Base-by-base conservation (phyloP, 2,113 vertebrate genomes). In the Misgurnus anguillicaudatus region DNA sequence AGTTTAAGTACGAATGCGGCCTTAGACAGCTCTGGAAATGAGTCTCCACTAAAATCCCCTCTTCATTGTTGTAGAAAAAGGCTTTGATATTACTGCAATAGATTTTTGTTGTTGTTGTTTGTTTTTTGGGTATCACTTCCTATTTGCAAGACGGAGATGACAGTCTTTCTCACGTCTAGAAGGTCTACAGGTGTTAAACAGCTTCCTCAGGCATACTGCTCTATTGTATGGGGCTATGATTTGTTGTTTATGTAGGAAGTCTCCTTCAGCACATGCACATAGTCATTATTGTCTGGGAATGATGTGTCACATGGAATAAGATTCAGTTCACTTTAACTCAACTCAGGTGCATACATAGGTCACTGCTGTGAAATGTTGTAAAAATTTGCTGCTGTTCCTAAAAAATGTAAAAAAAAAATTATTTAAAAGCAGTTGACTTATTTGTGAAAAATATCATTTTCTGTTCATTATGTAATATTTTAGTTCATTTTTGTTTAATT, bases 171-270 rank as follows among this genome's bases (percentile, higher is more conserved):
- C 63, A 80, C 42, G 76, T 80, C 78, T 78, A 69, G 82, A 86
- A 85, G 84, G 81, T 73, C 83, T 82, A 86, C 93, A 94, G 92
- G 90, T 94, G 91, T 89, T 88, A 84, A 92, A 89, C 90, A 86
- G 92, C 92, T 92, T 93, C 89, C 86, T 86, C 78, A 69, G 74
- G 71, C 51, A 17, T 81, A 81, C 79, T 65, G 45, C 64, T 82
- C 80, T 45, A 79, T 69, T 82, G 68, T 87, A 61, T 75, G 48
- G 24, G 67, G 74, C 86, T 19, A 60, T 51, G 24, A 39, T 76
- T 89, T 88, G 88, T 90, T 85, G 67, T 58, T 82, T 80, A 45
- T 64, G 19, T 79, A 80, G 88, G 87, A 92, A 87, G 82, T 79
- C 76, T 62, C 65, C 58, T 79, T 61, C 31, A 68, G 78, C 78